Evolutionary conservation across 2,113 vertebrate species (phyloP), one percentile per base, ranked within the genome.

Genomic region (Gymnarchus niloticus): DNA sequence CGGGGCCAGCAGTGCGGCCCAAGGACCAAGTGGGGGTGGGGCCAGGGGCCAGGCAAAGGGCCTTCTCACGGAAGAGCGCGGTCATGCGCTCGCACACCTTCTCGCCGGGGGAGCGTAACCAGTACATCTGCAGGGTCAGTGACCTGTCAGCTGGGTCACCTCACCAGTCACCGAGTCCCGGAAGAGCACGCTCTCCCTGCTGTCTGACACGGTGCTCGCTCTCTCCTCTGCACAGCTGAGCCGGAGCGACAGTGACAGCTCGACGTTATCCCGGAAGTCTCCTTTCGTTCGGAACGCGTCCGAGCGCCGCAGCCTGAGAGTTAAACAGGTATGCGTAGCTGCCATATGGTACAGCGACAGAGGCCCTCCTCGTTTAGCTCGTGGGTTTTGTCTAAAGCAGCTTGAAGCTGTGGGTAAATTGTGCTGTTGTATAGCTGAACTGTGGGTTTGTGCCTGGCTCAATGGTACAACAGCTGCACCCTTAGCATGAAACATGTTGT

Each of bases 1-100:
- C 93, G 83, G 89, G 56, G 0, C 0, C 92, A 85, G 28, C 92
- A 0, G 95, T 95, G 2, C 93, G 93, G 46, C 93, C 94, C 88
- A 96, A 96, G 90, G 96, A 96, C 69, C 92, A 92, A 65, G 85
- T 52, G 85, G 88, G 90, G 80, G 83, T 49, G 78, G 88, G 90
- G 88, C 92, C 94, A 89, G 92, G 92, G 65, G 87, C 88, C 0
- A 90, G 92, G 85, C 95, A 95, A 89, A 91, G 86, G 57, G 91
- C 94, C 1, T 94, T 95, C 80, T 93, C 95, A 86, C 91, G 96
- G 81, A 95, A 91, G 93, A 96, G 95, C 81, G 89, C 95, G 94
- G 95, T 96, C 0, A 95, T 96, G 83, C 95, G 95, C 87, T 96
- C 96, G 0, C 96, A 96, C 84, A 96, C 96, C 88, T 96, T 96